These are phyloP conservation scores for Polyommatus icarus DNA, from an alignment of 2,888 invertebrate genomes.

Conservation along the genomic window DNA sequence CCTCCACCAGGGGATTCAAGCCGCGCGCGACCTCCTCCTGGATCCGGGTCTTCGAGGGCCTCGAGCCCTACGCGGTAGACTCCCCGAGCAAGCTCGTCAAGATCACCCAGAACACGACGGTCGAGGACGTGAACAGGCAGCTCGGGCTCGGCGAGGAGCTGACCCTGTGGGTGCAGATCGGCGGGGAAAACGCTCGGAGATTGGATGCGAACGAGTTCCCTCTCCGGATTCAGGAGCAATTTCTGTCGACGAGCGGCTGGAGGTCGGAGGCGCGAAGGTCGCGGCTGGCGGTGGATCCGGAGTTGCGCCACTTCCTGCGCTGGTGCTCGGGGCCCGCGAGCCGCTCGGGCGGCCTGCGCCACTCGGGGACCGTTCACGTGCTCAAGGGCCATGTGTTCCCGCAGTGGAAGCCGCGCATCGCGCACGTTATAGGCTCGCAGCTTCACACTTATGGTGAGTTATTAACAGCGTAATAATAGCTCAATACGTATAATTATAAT, in stretches of 20 bases:
- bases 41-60: slow-evolving; percentile 82
- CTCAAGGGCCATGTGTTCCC: slow-evolving; percentile 85
- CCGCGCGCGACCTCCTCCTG: slow-evolving; percentile 75
- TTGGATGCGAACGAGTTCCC: slow-evolving; percentile 79
- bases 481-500: not conserved
- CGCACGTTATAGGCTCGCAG: slow-evolving; percentile 81
- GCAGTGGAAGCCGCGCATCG: slow-evolving; percentile 83
- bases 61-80: slow-evolving; percentile 70
- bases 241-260: slow-evolving; percentile 81
- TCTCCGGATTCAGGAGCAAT: slow-evolving; percentile 82
- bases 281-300: slow-evolving; percentile 83
- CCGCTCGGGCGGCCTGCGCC: slow-evolving; percentile 65
- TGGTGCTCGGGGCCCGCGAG: slow-evolving; percentile 82
- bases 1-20: slow-evolving; percentile 75
- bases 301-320: slow-evolving; percentile 80
- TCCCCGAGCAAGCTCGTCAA: slow-evolving; percentile 79
- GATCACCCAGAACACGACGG: slow-evolving; percentile 79
- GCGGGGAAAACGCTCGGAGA: slow-evolving; percentile 78
- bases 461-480: not conserved
- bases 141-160: slow-evolving; percentile 74
- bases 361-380: slow-evolving; percentile 78
- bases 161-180: slow-evolving; percentile 79
- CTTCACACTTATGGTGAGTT: slow-evolving; percentile 78
- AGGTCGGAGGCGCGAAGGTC: slow-evolving; percentile 79
- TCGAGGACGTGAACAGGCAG: slow-evolving; percentile 74